A percentile compares a stretch with the other conserved stretches of the same genome.
phyloP scores from a whole-genome alignment of 1,140 invertebrate species.

The Rhynchophorus ferrugineus region DNA sequence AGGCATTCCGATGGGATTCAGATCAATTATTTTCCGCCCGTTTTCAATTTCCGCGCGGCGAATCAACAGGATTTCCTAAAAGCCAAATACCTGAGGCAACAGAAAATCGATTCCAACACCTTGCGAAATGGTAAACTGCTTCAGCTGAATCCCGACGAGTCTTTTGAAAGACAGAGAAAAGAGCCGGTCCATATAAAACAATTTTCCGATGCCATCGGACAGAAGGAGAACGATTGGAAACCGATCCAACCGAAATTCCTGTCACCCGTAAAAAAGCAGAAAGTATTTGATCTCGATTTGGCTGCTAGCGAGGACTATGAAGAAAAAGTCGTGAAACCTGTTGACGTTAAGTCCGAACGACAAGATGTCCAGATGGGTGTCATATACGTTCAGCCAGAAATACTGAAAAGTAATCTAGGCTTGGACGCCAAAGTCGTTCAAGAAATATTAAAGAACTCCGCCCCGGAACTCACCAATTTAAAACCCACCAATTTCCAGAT shows the following conservation, averaged over 20 bases:
- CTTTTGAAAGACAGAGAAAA: neutral
- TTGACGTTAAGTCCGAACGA: neutral
- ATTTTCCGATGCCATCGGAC: neutral
- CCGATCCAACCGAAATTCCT: conserved; percentile 13
- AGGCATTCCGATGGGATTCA: conserved; percentile 13
- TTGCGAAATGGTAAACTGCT: neutral
- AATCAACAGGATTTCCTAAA: conserved; percentile 28
- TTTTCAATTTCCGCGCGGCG: conserved; percentile 20
- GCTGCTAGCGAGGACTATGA: conserved; percentile 1
- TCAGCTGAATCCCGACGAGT: neutral
- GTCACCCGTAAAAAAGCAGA: neutral
- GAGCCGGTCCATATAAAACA: neutral
- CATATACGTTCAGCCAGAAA: conserved; percentile 13
- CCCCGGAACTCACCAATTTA: neutral
- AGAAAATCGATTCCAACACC: conserved; percentile 20
- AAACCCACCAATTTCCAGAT: conserved; percentile 14
- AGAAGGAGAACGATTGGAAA: conserved; percentile 19
- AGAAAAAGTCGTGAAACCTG: neutral
- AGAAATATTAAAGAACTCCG: conserved; percentile 3
- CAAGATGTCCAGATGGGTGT: neutral
- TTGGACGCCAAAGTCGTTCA: neutral
- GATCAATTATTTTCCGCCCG: conserved; percentile 12
- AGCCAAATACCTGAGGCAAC: conserved; percentile 29
- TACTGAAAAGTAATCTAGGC: conserved; percentile 14
- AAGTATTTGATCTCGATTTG: neutral